A percentile compares a stretch with the other conserved stretches of the same genome.
Evolutionary conservation across 2,113 vertebrate genomes (phyloP).

Genomic region (Ivindomyrus marchei): DNA sequence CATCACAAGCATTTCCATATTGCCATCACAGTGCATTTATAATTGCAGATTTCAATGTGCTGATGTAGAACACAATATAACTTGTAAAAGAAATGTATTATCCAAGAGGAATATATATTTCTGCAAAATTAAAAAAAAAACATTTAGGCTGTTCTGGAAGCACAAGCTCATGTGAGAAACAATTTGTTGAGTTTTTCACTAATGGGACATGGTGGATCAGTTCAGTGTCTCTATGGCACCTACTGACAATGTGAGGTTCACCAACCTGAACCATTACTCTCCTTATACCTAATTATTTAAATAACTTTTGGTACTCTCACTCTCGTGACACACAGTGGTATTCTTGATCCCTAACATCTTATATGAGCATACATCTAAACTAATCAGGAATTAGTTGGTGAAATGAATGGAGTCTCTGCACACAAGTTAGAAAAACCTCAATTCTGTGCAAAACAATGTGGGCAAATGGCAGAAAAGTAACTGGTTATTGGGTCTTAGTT

Average conservation of each 20-base stretch:
- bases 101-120: background rate
- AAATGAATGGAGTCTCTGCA: background rate
- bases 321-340: background rate
- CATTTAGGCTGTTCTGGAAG: background rate
- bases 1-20: background rate
- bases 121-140: background rate
- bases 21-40: background rate
- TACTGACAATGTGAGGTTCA: background rate
- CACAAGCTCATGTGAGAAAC: background rate
- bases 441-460: background rate
- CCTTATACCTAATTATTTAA: background rate
- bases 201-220: slow-evolving; percentile 1
- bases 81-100: background rate
- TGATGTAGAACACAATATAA: background rate
- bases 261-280: background rate
- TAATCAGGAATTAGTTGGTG: background rate
- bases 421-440: background rate
- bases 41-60: background rate
- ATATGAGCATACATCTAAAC: background rate
- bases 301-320: background rate
- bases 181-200: background rate
- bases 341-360: background rate
- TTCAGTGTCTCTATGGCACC: background rate
- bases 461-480: background rate
- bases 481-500: background rate